Conservation (phyloP, 2,797 vertebrate species). For the Paramormyrops hopkinsi region DNA sequence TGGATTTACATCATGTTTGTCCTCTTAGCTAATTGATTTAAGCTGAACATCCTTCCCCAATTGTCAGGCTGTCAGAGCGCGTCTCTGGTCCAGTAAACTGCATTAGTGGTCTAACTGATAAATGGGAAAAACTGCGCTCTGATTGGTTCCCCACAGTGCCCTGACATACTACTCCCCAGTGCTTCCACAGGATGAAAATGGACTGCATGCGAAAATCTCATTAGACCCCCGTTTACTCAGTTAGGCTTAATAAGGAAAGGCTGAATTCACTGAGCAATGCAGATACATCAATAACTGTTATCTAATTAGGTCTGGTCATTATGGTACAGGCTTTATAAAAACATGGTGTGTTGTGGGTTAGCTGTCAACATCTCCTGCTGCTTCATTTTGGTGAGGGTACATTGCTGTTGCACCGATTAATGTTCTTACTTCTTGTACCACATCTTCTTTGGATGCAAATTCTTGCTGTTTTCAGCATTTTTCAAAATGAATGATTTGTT, state of each 20-base stretch:
- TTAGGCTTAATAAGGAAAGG: constrained; percentile 50
- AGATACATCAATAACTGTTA: constrained; percentile 62
- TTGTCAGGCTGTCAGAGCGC: constrained; percentile 53
- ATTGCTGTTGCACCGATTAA: neutral
- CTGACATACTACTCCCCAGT: constrained; percentile 48
- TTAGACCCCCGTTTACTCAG: constrained; percentile 33
- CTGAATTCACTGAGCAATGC: constrained; percentile 54
- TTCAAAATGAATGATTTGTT: neutral
- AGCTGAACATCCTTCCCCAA: constrained; percentile 45
- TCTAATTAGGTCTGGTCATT: constrained; percentile 59
- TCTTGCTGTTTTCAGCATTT: neutral
- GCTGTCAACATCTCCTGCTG: neutral
- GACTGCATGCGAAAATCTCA: constrained; percentile 58
- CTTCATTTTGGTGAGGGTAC: neutral
- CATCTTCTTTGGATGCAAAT: neutral
- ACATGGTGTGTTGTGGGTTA: constrained; percentile 26
- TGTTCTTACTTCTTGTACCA: neutral
- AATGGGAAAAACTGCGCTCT: constrained; percentile 43
- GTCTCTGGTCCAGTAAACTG: constrained; percentile 48
- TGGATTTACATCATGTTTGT: constrained; percentile 61
- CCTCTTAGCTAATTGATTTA: constrained; percentile 69
- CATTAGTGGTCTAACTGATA: constrained; percentile 52
- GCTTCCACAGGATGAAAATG: constrained; percentile 48
- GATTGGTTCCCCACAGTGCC: constrained; percentile 42
- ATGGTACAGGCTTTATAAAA: constrained; percentile 35